Evolutionary conservation across 2,113 vertebrate genomes (phyloP).

Genomic region (Psephotus haematonotus): DNA sequence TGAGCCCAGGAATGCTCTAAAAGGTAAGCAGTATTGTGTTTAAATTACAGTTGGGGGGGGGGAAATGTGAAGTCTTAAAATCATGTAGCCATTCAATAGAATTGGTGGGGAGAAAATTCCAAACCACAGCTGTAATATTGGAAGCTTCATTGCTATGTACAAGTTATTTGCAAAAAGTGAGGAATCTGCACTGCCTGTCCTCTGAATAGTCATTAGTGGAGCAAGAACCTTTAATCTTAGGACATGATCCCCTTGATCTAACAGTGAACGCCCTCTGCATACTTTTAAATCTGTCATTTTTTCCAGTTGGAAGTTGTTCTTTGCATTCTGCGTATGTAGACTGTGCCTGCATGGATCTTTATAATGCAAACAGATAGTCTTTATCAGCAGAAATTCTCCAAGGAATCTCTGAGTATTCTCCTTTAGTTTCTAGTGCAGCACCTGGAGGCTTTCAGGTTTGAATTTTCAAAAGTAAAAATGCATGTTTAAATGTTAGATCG

Average conservation of each 20-base stretch:
- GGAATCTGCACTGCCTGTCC: background rate
- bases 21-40: background rate
- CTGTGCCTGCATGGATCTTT: background rate
- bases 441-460: conserved; percentile 6
- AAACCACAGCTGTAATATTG: background rate
- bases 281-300: background rate
- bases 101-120: background rate
- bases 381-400: background rate
- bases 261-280: background rate
- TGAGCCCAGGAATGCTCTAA: background rate
- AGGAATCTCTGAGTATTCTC: background rate
- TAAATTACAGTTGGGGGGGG: background rate
- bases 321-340: background rate
- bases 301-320: background rate
- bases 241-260: background rate
- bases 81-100: background rate
- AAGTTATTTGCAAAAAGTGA: background rate
- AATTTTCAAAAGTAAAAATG: background rate
- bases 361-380: background rate
- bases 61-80: background rate
- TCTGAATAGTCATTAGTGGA: background rate
- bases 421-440: background rate
- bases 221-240: background rate
- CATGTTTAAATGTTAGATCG: background rate
- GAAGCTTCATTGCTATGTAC: background rate